Evolutionary conservation across 1,140 invertebrate genomes (phyloP).

Genomic region (Nixonia krombeini): DNA sequence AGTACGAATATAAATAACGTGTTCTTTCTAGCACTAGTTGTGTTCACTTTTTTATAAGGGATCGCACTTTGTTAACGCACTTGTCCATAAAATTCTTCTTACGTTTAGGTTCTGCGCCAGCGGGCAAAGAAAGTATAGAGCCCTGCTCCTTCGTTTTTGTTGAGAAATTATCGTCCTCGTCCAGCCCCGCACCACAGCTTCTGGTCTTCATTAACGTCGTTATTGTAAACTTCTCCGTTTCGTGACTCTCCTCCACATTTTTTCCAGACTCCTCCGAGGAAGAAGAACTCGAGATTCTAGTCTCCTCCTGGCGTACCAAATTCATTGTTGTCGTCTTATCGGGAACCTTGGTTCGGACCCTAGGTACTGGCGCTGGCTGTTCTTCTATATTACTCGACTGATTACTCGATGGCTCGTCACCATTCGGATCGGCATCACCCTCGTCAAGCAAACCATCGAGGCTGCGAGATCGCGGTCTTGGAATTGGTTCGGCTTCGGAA

Average conservation of each 20-base stretch:
- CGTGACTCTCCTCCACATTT: conserved; percentile 49
- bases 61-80: conserved; percentile 83
- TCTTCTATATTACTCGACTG: too few species aligned
- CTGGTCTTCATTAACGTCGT: conserved; percentile 56
- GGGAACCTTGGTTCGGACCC: background rate
- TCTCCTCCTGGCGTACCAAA: background rate
- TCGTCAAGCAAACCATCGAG: conserved; percentile 77
- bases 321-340: too few species aligned
- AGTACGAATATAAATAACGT: conserved; percentile 41
- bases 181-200: conserved; percentile 65
- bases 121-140: conserved; percentile 62
- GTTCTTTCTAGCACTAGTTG: conserved; percentile 13
- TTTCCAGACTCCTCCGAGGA: background rate
- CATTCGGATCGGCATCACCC: conserved; percentile 29
- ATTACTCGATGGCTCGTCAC: background rate
- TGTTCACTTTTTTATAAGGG: conserved; percentile 77
- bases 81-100: conserved; percentile 84
- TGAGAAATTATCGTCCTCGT: conserved; percentile 51
- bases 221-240: too few species aligned
- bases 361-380: background rate
- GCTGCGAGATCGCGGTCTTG: conserved; percentile 76
- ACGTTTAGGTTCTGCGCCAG: conserved; percentile 69
- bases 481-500: conserved; percentile 47
- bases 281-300: conserved; percentile 1
- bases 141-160: conserved; percentile 54